Evolutionary conservation across 1,140 invertebrate species (phyloP), one percentile per base, ranked within the genome.

Genomic region (Venturia canescens): DNA sequence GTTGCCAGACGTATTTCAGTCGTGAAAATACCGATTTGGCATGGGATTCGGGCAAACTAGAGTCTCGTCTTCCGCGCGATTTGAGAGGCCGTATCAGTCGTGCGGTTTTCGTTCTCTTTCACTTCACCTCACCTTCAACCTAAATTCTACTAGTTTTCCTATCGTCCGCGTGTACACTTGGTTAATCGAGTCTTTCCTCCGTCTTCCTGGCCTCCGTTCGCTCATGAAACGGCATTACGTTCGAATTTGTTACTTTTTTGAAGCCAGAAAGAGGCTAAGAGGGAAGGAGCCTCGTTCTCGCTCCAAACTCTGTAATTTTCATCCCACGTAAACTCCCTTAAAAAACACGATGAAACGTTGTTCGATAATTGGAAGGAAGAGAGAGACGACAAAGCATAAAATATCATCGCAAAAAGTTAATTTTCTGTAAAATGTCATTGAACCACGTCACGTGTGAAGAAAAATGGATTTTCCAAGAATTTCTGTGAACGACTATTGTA

Each of bases 1-100:
- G 57, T 38, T 77, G 57, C 75, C 75, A 77, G 75, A 34, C 53
- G 53, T 77, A 77, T 77, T 60, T 77, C 75, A 60, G 16, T 77
- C 75, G 75, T 77, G 75, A 77, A 77, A 77, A 77, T 77, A 60
- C 57, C 75, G 75, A 77, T 77, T 77, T 77, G 75, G 75, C 75
- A 66, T 66, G 57, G 53, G 57, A 66, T 63, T 77, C 57, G 57
- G 29, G 53, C 74, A 38, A 76, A 76, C 74, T 76, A 29, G 74
- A 76, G 75, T 77, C 34, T 77, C 60, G 53, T 77, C 75, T 77
- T 77, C 75, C 75, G 31, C 75, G 75, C 75, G 75, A 77, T 77
- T 77, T 77, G 75, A 77, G 75, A 77, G 57, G 60, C 31, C 57
- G 48, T 77, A 77, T 77, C 60, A 77, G 29, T 34, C 57, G 57